Evolutionary conservation across 2,113 vertebrate genomes (phyloP), one percentile per base, ranked within the genome.

Genomic region (Tichodroma muraria): DNA sequence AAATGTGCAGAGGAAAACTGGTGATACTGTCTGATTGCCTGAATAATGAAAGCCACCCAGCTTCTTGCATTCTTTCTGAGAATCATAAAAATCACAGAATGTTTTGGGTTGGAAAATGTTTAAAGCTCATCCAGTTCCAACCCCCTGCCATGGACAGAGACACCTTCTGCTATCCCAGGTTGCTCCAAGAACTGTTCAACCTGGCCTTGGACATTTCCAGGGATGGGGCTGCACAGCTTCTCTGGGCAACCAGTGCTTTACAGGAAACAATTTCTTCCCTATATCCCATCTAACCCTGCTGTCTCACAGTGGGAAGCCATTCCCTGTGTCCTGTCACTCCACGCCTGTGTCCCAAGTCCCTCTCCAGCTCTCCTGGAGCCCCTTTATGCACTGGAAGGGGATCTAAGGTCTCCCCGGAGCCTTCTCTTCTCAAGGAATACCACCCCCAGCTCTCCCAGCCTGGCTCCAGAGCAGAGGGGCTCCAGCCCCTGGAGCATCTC

Each of bases 81-180:
- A 70, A 60, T 66, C 28, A 42, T 8, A 54, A 44, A 89, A 78
- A 42, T 52, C 8, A 44, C 10, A 14, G n/a, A 64, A 73, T 8
- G 1, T 2, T 30, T 64, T 72, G 31, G 11, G 6, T 38, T 59
- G 28, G 38, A 73, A 87, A 14, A 11, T 3, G 6, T 44, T 40
- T 65, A 60, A 45, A 79, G 15, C 12, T 11, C 38, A 50, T 8
- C 8, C 14, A 28, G 21, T 30, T 52, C 10, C 31, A 64, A 30
- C 1, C 2, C 14, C 2, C 3, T 85, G 37, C 13, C 18, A 45
- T 4, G 7, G 11, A 2, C 28, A 79, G 22, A 16, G 15, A 40
- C 6, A 38, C 1, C 8, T 70, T 30, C 33, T 25, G n/a, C 49
- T n/a, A 9, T 0, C 13, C 6, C 61, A 84, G 38, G 27, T 3